Evolutionary conservation across 2,888 invertebrate species (phyloP), one percentile per base, ranked within the genome.

Genomic region (Epistrophe grossulariae): DNA sequence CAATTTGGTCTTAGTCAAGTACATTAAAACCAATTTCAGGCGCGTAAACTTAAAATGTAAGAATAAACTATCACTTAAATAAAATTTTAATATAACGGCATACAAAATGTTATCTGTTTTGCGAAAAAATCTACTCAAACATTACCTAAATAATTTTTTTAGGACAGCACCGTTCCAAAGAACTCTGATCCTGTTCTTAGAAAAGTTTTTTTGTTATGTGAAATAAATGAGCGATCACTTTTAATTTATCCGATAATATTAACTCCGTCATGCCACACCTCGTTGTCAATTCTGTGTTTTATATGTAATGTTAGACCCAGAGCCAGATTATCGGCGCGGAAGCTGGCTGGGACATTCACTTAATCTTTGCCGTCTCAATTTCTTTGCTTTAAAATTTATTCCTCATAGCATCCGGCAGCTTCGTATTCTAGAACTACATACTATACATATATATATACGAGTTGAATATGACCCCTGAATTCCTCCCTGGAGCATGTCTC

Each of bases 371-470:
- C 31, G 40, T 71, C 40, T 45, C 48, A 55, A 62, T 48, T 71
- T 76, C 45, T 19, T 59, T 45, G 17, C 15, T 59, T 80, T 48
- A 19, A 80, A 80, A 71, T 74, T 40, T 57, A 74, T 71, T 79
- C 57, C 64, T 71, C 50, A 57, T 79, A 35, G 73, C 55, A 73
- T 57, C 62, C 57, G n/a, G 11, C 57, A 50, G 55, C 73, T 73
- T 52, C 62, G 38, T 43, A 66, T 70, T 55, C 40, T 9, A 28
- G 15, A 50, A 50, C 15, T 64, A 31, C 66, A 4, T 19, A 24
- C 50, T 8, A 31, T 31, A 35, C 31, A 31, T 31, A 31, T 7
- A 9, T 35, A 35, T 9, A 35, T 7, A 35, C n/a, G 8, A 24
- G 9, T 13, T 50, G 24, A 17, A 57, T n/a, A 40, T 19, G 35